Percentiles rank a stretch among this genome's conserved stretches.
Evolutionary conservation across 2,113 vertebrate species (phyloP).

Genomic region (Tretioscincus oriximinensis): DNA sequence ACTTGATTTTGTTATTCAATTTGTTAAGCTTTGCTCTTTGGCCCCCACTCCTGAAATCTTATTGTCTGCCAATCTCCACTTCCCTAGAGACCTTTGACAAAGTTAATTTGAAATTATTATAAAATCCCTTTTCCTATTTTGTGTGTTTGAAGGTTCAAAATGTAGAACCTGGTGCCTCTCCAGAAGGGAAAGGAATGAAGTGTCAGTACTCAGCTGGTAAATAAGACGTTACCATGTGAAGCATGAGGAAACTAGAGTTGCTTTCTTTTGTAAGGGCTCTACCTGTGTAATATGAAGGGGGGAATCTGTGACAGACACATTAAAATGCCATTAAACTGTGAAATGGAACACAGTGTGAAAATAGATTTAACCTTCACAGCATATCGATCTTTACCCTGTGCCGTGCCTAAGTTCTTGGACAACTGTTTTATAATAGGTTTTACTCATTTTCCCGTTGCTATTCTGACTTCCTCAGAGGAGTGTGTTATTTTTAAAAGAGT

Average conservation of each 20-base stretch:
- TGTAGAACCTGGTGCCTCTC: conserved; percentile 35
- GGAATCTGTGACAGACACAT: conserved; percentile 84
- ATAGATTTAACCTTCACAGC: conserved; percentile 88
- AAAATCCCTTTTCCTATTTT: conserved; percentile 4
- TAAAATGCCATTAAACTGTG: conserved; percentile 90
- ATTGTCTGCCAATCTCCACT: conserved; percentile 10
- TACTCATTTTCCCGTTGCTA: conserved; percentile 81
- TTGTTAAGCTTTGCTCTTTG: conserved; percentile 35
- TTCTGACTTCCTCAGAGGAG: conserved; percentile 79
- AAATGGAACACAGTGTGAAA: conserved; percentile 88
- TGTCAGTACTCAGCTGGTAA: conserved; percentile 72
- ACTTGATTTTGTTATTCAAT: conserved; percentile 37
- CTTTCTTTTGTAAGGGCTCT: conserved; percentile 73
- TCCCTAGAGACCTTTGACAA: conserved; percentile 51
- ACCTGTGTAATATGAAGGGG: conserved; percentile 77
- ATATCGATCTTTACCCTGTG: conserved; percentile 75
- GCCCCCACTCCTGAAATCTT: neutral
- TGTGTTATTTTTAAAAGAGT: conserved; percentile 78
- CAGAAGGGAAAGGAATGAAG: conserved; percentile 50
- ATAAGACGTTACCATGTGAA: conserved; percentile 76
- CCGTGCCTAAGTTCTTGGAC: conserved; percentile 78
- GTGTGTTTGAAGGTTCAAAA: conserved; percentile 46
- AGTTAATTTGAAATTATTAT: conserved; percentile 54
- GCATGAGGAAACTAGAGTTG: conserved; percentile 66
- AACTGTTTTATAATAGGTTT: conserved; percentile 86